Evolutionary conservation across 2,888 invertebrate species (phyloP).

Genomic region (Drosophila emarginata): DNA sequence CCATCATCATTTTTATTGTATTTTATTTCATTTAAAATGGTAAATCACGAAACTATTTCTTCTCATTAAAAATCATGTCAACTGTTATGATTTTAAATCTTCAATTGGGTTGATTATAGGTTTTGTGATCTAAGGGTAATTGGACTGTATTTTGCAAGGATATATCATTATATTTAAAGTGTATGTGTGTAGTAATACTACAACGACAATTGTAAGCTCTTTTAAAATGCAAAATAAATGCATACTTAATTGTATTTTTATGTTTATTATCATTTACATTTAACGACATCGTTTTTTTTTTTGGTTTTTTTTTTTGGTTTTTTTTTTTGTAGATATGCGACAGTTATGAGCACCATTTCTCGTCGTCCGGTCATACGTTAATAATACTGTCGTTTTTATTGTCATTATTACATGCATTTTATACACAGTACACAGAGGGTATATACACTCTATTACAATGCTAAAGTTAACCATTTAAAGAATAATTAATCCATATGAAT

Average conservation of each 20-base stretch:
- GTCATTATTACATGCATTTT: constrained; percentile 48
- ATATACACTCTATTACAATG: constrained; percentile 15
- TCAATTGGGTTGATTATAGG: background rate
- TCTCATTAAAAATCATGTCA: constrained; percentile 3
- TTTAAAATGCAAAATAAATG: background rate
- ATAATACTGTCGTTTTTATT: constrained; percentile 65
- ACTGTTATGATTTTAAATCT: background rate
- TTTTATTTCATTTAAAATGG: constrained; percentile 1
- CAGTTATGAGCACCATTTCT: constrained; percentile 37
- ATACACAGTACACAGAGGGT: background rate
- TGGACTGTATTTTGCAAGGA: background rate
- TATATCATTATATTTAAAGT: background rate
- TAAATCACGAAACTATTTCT: background rate
- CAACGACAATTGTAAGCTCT: background rate
- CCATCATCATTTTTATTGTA: constrained; percentile 1
- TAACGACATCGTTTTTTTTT: constrained; percentile 52
- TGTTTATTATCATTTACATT: constrained; percentile 33
- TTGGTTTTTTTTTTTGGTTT: too few relatives aligned
- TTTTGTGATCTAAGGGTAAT: background rate
- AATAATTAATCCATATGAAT: too few relatives aligned
- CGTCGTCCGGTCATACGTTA: constrained; percentile 44
- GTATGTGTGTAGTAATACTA: too few relatives aligned
- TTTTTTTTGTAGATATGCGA: constrained; percentile 44
- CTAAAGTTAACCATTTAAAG: too few relatives aligned
- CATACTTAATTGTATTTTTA: constrained; percentile 18